Conservation (phyloP, 2,797 vertebrate species). For the Lates japonicus region DNA sequence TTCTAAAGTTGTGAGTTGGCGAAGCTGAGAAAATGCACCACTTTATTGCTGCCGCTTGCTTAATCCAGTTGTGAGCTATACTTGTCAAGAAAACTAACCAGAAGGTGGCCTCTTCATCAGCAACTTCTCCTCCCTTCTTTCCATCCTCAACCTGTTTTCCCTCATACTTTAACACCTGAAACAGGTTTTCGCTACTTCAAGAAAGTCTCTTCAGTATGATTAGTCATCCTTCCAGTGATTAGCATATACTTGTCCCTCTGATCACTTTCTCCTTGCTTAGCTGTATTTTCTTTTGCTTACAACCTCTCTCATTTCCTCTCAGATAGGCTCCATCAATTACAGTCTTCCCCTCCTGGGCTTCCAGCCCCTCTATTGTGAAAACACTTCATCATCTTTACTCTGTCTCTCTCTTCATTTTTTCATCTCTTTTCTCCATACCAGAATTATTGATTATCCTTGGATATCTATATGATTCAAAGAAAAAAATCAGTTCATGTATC, state of each 20-base stretch:
- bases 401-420: conserved; percentile 26
- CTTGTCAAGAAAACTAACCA: conserved; percentile 20
- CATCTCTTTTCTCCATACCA: neutral
- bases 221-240: conserved; percentile 60
- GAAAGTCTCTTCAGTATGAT: conserved; percentile 59
- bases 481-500: neutral
- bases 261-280: conserved; percentile 43
- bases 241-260: conserved; percentile 56
- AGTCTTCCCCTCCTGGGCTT: conserved; percentile 53
- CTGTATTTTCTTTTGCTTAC: conserved; percentile 50
- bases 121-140: conserved; percentile 11
- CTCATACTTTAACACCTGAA: conserved; percentile 29
- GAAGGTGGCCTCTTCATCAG: conserved; percentile 39
- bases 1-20: conserved; percentile 24
- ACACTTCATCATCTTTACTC: conserved; percentile 33
- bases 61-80: conserved; percentile 26
- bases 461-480: neutral
- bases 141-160: conserved; percentile 13
- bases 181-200: conserved; percentile 44
- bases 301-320: conserved; percentile 67
- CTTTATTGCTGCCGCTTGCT: conserved; percentile 38
- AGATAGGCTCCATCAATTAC: conserved; percentile 55
- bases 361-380: conserved; percentile 60
- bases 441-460: neutral
- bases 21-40: neutral